Conservation (phyloP, 2,888 invertebrate species). For the Caenorhabditis afra region DNA sequence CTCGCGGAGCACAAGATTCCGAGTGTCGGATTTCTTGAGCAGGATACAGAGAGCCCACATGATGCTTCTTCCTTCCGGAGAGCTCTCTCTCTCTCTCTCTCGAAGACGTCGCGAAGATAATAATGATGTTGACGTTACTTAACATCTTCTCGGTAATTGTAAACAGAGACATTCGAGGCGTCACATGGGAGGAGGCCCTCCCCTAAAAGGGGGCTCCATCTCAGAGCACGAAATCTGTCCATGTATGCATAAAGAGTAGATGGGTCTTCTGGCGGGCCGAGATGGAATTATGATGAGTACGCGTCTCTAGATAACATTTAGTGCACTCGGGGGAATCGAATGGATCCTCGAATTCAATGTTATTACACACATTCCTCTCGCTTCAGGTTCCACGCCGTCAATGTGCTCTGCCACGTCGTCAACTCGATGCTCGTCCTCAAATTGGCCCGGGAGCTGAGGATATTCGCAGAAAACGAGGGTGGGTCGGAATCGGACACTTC, state of each 20-base stretch:
- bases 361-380: not conserved
- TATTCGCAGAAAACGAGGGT: slow-evolving; percentile 23
- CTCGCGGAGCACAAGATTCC: not conserved
- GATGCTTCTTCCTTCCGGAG: slow-evolving; percentile 18
- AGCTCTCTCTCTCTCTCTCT: no score
- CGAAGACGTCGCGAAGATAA: slow-evolving; percentile 15
- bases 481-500: slow-evolving; percentile 26
- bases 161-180: slow-evolving; percentile 30
- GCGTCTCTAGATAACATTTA: slow-evolving; percentile 43
- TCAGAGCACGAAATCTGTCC: slow-evolving; percentile 45
- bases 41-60: slow-evolving; percentile 12
- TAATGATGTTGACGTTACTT: slow-evolving; percentile 45
- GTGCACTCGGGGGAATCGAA: slow-evolving; percentile 38
- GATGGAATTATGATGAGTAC: slow-evolving; percentile 53
- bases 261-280: not conserved
- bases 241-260: slow-evolving; percentile 14
- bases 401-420: slow-evolving; percentile 90
- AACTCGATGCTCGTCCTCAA: slow-evolving; percentile 90
- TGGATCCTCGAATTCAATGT: slow-evolving; percentile 24
- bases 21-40: slow-evolving; percentile 30
- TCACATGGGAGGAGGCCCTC: slow-evolving; percentile 37
- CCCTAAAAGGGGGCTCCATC: not conserved
- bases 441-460: slow-evolving; percentile 84
- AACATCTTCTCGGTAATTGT: slow-evolving; percentile 47
- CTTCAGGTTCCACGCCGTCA: slow-evolving; percentile 89